phyloP scores from a whole-genome alignment of 2,113 vertebrate genomes.

The Aix galericulata region DNA sequence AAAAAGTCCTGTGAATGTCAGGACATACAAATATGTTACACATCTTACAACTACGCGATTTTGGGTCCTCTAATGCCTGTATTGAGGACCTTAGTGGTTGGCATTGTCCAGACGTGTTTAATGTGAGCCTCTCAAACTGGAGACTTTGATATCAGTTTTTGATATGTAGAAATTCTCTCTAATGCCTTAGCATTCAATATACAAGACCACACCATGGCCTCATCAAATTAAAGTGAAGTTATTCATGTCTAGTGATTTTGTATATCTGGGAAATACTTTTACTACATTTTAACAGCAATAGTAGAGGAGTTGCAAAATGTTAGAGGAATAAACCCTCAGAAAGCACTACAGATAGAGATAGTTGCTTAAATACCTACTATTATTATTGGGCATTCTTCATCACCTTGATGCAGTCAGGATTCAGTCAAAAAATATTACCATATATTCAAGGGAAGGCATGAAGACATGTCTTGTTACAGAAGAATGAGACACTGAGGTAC shows the following conservation, averaged over 20 bases:
- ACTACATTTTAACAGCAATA: not conserved
- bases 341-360: not conserved
- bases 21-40: not conserved
- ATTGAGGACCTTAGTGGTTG: not conserved
- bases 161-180: not conserved
- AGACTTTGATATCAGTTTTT: not conserved
- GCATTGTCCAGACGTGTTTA: not conserved
- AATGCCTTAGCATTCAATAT: not conserved
- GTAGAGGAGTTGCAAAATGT: not conserved
- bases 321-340: not conserved
- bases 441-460: not conserved
- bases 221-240: not conserved
- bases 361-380: too few species aligned
- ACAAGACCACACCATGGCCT: fast-evolving
- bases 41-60: not conserved
- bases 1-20: not conserved
- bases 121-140: not conserved
- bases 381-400: not conserved
- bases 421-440: not conserved
- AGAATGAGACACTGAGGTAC: not conserved
- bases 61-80: not conserved
- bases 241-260: not conserved
- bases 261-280: not conserved
- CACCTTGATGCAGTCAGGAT: not conserved
- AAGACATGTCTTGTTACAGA: not conserved